Evolutionary conservation across 2,797 vertebrate species (phyloP), one percentile per base, ranked within the genome.

Genomic region (Heteromormyrus szaboi): DNA sequence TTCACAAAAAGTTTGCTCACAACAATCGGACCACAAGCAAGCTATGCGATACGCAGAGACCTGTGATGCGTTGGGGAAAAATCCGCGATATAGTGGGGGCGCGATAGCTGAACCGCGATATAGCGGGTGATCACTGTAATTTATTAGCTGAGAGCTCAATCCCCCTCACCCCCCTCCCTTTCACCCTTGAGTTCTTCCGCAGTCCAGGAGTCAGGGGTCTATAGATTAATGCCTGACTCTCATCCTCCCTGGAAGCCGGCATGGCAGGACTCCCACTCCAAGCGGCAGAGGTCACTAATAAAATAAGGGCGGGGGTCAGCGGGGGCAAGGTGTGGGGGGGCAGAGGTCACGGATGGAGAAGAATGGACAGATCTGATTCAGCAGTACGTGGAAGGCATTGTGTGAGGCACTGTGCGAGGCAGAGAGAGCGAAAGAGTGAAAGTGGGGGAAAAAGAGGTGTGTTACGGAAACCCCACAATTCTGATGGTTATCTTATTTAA

Each of bases 331-430:
- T 56, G 85, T 83, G 87, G 91, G 93, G 93, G 94, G 92, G 91
- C 94, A 88, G 88, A 90, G 92, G 93, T 95, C 93, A 93, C 90
- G 86, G 88, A 90, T 33, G 91, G 91, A 88, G 92, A 90, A 92
- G 90, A 93, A 93, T 68, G 90, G 86, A 92, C 91, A 90, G 87
- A 51, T 91, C 93, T 92, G 93, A 95, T 92, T 95, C 93, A 87
- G 54, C 86, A 65, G 33, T 65, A 46, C 7, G 9, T 46, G 56
- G 56, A 87, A 6, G 56, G 7, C 86, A 12, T 37, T 62, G 54
- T 65, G 86, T 2, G 37, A 6, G 14, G 7, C 86, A 12, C 37
- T 62, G 54, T 65, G 86, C 0, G 54, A 6, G 14, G 37, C 3
- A 37, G 37, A 37, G 50, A 54, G 85, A 56, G 29, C 1, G 25